These are phyloP conservation scores for Diarsia mendica DNA, from an alignment of 2,888 invertebrate genomes.

Conservation along the genomic window DNA sequence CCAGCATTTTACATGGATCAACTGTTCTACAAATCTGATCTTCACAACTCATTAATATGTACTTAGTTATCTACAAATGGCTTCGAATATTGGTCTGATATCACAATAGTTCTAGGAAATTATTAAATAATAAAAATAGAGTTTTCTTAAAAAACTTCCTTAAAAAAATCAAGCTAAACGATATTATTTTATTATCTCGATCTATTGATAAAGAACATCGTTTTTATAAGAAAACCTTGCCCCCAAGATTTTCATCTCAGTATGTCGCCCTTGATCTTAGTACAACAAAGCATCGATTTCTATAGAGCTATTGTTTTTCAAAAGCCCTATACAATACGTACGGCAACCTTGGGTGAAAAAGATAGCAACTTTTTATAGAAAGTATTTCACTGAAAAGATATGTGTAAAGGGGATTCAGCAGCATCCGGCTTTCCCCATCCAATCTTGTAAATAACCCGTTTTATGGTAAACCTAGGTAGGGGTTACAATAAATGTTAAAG, in stretches of 20 bases:
- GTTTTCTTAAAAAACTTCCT: too few relatives aligned
- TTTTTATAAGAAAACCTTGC: conserved; percentile 36
- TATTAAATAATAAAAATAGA: too few relatives aligned
- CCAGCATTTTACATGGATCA: too few relatives aligned
- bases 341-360: conserved; percentile 69
- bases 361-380: conserved; percentile 49
- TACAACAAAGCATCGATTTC: conserved; percentile 75
- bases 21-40: too few relatives aligned
- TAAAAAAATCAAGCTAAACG: not conserved
- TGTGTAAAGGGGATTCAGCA: not conserved
- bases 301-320: conserved; percentile 77
- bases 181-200: not conserved
- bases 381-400: conserved; percentile 15
- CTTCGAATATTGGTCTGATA: too few relatives aligned
- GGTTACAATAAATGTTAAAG: too few relatives aligned
- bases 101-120: too few relatives aligned
- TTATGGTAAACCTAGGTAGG: not conserved
- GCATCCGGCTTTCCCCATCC: not conserved
- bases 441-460: not conserved
- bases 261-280: conserved; percentile 69
- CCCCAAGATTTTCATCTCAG: conserved; percentile 26
- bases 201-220: not conserved
- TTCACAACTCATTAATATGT: too few relatives aligned
- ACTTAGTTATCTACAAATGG: too few relatives aligned
- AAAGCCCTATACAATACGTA: conserved; percentile 72